Conservation (phyloP, 2,888 invertebrate species). For the Nomada lathburiana region DNA sequence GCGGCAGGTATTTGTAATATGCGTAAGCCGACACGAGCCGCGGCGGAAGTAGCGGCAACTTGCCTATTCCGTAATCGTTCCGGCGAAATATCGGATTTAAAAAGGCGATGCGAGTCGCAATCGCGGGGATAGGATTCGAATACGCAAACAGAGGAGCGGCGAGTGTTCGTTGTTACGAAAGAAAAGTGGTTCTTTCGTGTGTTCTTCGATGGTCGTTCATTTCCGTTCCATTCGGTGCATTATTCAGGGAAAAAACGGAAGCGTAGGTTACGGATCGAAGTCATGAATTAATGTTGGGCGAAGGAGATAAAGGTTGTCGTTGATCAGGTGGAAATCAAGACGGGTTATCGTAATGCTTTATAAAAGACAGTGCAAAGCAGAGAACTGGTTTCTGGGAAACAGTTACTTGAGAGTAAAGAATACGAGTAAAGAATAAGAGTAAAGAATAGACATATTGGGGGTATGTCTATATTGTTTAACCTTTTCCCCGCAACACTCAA, state of each 20-base stretch:
- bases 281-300: background rate
- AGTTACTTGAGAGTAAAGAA: too few species aligned
- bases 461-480: too few species aligned
- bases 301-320: background rate
- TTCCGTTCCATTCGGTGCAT: constrained; percentile 17
- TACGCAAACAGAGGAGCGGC: constrained; percentile 17
- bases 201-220: background rate
- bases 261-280: background rate
- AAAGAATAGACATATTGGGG: too few species aligned
- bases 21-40: background rate
- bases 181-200: constrained; percentile 13
- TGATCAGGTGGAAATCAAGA: background rate
- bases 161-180: background rate
- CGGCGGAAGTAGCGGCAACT: constrained; percentile 8
- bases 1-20: background rate
- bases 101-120: constrained; percentile 11
- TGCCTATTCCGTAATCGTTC: constrained; percentile 24
- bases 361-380: background rate
- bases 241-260: constrained; percentile 19
- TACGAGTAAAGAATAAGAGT: too few species aligned
- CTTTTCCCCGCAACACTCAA: background rate
- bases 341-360: background rate
- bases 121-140: constrained; percentile 22
- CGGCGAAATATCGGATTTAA: constrained; percentile 1
- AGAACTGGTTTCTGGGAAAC: background rate